Evolutionary conservation across 2,888 invertebrate genomes (phyloP), one percentile per base, ranked within the genome.

Genomic region (Cephalotes varians): DNA sequence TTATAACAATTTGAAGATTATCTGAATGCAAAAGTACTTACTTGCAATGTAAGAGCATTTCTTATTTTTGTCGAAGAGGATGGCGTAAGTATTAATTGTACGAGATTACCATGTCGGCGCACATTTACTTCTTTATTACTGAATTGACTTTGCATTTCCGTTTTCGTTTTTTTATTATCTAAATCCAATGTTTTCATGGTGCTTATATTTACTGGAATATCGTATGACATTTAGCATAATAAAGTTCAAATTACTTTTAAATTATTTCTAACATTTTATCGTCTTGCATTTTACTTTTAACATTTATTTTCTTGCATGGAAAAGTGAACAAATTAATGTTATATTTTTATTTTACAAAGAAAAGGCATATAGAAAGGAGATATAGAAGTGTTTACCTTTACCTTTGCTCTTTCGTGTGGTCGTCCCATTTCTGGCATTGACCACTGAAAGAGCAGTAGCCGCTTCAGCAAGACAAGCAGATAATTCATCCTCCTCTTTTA

Each of bases 31-130:
- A 65, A 12, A 31, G 2, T 31, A 56, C 74, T 76, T 93, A 97
- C 97, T 95, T 96, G 95, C 49, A 96, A 94, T 87, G 96, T 97
- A 49, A 97, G 95, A 18, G 96, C 95, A 91, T 96, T 96, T 85
- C 95, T 95, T 86, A 96, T 94, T 92, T 96, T 96, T 0, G 96
- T 95, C n/a, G 95, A 95, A 40, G 95, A 95, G 21, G 96, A 95
- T 37, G 96, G 95, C 47, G 95, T 95, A 64, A 97, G 94, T 85
- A 96, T 95, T 84, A 97, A 93, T 93, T 97, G 97, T n/a, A 96
- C 96, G 87, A 97, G 96, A 91, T 95, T 95, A 82, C 95, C 95
- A 85, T 95, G 95, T 83, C 95, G 95, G 86, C 95, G 95, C 25
- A 97, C 95, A 80, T 95, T 95, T 84, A 96, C 96, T 91, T 96